phyloP scores from a whole-genome alignment of 1,140 invertebrate species.

The Cephus cinctus region DNA sequence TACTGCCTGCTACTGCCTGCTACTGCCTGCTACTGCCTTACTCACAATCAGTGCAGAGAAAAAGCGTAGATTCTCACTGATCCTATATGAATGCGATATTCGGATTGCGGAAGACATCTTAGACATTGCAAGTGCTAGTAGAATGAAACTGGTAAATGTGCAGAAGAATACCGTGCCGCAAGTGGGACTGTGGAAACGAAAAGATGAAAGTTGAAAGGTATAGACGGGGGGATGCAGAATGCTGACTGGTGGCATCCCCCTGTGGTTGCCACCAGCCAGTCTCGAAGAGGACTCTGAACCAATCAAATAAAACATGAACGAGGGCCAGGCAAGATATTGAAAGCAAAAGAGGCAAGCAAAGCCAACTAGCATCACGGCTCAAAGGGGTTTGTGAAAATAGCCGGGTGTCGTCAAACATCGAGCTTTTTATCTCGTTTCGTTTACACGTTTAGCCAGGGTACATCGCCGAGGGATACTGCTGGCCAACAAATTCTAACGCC shows the following conservation, averaged over 20 bases:
- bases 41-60: background rate
- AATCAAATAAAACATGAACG: slow-evolving; percentile 21
- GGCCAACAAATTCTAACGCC: too few species aligned
- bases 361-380: background rate
- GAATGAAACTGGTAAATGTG: background rate
- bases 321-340: slow-evolving; percentile 5
- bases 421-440: background rate
- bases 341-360: background rate
- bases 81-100: slow-evolving; percentile 7
- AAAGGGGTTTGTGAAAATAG: background rate
- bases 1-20: too few species aligned
- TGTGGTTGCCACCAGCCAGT: slow-evolving; percentile 1
- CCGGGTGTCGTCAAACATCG: background rate
- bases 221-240: slow-evolving; percentile 13
- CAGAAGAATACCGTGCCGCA: background rate
- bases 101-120: slow-evolving; percentile 7
- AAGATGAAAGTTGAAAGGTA: background rate
- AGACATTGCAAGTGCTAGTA: background rate
- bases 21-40: too few species aligned
- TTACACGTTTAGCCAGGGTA: too few species aligned
- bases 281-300: slow-evolving; percentile 13
- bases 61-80: background rate
- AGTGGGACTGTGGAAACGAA: background rate
- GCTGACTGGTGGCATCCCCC: slow-evolving; percentile 20
- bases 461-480: too few species aligned